phyloP scores from a whole-genome alignment of 2,888 invertebrate species.

The Drosophila vallismaia region DNA sequence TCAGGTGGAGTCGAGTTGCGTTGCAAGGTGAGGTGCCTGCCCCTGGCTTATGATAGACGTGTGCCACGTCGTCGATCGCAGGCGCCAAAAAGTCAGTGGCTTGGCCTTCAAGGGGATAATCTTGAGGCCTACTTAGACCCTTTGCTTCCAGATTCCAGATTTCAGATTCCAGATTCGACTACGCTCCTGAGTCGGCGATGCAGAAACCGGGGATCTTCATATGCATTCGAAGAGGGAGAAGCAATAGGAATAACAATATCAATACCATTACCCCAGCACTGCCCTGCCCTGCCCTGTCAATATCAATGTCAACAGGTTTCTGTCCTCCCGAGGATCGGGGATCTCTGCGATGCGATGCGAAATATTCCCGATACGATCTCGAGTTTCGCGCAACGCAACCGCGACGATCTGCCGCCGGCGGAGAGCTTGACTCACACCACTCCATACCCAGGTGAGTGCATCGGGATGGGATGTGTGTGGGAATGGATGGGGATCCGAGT shows the following conservation, averaged over 20 bases:
- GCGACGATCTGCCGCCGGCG: constrained; percentile 38
- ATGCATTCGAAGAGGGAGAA: constrained; percentile 18
- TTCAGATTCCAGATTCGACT: constrained; percentile 15
- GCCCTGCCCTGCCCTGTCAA: constrained; percentile 7
- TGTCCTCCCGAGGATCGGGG: constrained; percentile 14
- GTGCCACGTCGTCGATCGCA: constrained; percentile 58
- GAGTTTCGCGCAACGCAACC: constrained; percentile 44
- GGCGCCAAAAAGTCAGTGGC: constrained; percentile 11
- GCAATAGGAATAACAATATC: constrained; percentile 62
- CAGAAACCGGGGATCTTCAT: not conserved
- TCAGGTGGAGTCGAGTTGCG: constrained; percentile 25
- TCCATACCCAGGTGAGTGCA: not conserved
- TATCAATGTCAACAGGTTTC: constrained; percentile 75
- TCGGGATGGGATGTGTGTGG: constrained; percentile 5
- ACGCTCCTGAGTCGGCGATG: constrained; percentile 24
- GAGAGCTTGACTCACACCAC: constrained; percentile 32
- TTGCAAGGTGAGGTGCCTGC: constrained; percentile 1
- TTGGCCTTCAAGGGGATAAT: not conserved
- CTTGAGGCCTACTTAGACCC: not conserved
- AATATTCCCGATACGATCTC: constrained; percentile 45
- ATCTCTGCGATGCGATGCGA: constrained; percentile 29
- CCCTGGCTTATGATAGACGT: constrained; percentile 72
- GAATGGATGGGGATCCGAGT: constrained; percentile 6
- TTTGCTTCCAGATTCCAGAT: no score
- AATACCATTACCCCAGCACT: constrained; percentile 41